phyloP scores from a whole-genome alignment of 2,888 invertebrate species.

The Flabesymbios commensalis region DNA sequence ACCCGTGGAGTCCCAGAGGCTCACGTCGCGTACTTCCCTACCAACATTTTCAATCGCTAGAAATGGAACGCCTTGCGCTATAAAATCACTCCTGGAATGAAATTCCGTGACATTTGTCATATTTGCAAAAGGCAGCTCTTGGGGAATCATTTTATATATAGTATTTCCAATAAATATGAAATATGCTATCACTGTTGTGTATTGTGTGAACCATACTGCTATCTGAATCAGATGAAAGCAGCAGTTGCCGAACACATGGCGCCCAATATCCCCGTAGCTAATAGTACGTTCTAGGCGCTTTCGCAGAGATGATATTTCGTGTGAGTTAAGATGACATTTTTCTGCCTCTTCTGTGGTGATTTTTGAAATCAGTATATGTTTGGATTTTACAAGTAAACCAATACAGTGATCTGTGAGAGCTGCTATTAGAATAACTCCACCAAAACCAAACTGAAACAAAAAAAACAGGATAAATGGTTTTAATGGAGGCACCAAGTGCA shows the following conservation, averaged over 20 bases:
- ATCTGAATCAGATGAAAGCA: constrained; percentile 50
- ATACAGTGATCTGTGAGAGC: constrained; percentile 55
- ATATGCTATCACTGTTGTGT: constrained; percentile 53
- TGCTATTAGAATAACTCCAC: constrained; percentile 49
- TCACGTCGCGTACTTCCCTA: not conserved
- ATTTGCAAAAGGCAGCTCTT: too few relatives aligned
- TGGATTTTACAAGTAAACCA: constrained; percentile 53
- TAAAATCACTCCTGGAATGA: too few relatives aligned
- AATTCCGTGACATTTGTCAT: too few relatives aligned
- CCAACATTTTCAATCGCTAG: too few relatives aligned
- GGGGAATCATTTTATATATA: constrained; percentile 46
- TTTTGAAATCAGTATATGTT: constrained; percentile 43
- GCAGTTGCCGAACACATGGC: constrained; percentile 42
- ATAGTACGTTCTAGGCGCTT: constrained; percentile 13
- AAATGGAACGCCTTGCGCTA: too few relatives aligned
- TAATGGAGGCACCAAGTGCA: too few relatives aligned
- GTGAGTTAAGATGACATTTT: not conserved
- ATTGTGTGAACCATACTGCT: constrained; percentile 54
- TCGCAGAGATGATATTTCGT: constrained; percentile 7
- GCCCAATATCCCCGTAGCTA: constrained; percentile 55
- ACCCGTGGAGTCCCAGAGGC: too few relatives aligned
- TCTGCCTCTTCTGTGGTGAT: not conserved
- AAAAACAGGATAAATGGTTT: not conserved
- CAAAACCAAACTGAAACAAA: constrained; percentile 48
- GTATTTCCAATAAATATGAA: constrained; percentile 59